phyloP scores from a whole-genome alignment of 2,888 invertebrate genomes.

The Miltochrista miniata region DNA sequence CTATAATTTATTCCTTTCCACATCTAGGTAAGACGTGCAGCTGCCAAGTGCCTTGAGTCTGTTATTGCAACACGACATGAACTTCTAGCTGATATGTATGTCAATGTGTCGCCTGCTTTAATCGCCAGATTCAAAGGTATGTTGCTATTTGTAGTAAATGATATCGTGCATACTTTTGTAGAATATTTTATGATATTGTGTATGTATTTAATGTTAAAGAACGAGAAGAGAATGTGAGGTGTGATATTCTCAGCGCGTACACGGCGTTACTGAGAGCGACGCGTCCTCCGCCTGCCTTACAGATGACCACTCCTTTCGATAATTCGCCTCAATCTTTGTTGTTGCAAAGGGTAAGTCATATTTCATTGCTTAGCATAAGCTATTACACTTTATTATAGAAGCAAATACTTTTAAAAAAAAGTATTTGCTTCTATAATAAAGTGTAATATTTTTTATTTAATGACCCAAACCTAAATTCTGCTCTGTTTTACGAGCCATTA shows the following conservation, averaged over 20 bases:
- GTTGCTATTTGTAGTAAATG: background rate
- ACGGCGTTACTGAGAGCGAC: constrained; percentile 96
- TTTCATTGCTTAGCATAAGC: background rate
- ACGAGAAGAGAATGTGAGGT: constrained; percentile 99
- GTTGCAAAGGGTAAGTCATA: constrained; percentile 76
- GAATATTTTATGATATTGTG: no score
- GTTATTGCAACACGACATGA: constrained; percentile 97
- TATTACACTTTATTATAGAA: no score
- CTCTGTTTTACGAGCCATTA: no score
- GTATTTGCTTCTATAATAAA: no score
- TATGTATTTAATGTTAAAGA: constrained; percentile 78
- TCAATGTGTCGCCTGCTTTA: constrained; percentile 93
- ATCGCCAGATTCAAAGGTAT: constrained; percentile 96
- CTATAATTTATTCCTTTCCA: no score
- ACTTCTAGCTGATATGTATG: constrained; percentile 94
- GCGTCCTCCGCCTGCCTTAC: constrained; percentile 85
- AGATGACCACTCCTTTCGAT: constrained; percentile 88
- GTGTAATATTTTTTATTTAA: no score
- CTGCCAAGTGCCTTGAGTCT: constrained; percentile 98
- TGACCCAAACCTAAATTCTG: no score
- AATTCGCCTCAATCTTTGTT: constrained; percentile 86
- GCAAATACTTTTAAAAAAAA: no score
- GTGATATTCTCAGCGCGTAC: constrained; percentile 98
- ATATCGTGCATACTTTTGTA: background rate
- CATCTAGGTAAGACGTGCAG: constrained; percentile 90